Base-by-base conservation (phyloP, 2,113 vertebrate species). In the Rhizomys pruinosus region DNA sequence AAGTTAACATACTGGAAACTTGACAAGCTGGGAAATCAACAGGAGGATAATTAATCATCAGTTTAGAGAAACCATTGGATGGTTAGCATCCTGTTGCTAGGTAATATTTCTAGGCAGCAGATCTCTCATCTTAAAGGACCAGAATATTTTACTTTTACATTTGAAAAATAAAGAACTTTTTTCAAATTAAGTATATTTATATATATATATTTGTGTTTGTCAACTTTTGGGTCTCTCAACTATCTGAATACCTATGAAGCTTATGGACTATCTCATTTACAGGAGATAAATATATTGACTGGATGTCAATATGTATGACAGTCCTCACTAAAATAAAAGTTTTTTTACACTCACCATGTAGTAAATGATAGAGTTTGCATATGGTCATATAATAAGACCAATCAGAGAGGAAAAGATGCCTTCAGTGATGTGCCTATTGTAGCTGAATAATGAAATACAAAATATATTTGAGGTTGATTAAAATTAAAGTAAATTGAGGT, bases 321-420 rank as follows among this genome's bases (percentile, higher is more conserved):
- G 95, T 93, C 95, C 96, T 98, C 98, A 97, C 97, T 97, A 97
- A 98, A 97, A 97, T 97, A 98, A 98, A 98, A 98, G 94, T 97
- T 98, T 98, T 97, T 98, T 98, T 98, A 97, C 80, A 94, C 97
- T 97, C 97, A 97, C 96, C 97, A 81, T 94, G 95, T 98, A 98
- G 97, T 97, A 97, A 98, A 97, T 97, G 97, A 97, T 97, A 98
- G 97, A 98, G 97, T 97, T 98, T 98, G 97, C 97, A 98, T 98
- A 98, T 98, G 97, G 95, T 97, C 97, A 97, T 97, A 98, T 98
- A 93, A 90, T 98, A 98, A 98, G 97, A 98, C 97, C 97, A 98
- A 97, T 98, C 97, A 98, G 98, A 97, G 97, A 97, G 97, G 97
- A 96, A 97, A 98, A 98, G 97, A 97, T 98, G 97, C 97, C 97